These are phyloP conservation scores for Scaptomyza flava DNA, from an alignment of 2,888 invertebrate species.

Conservation along the genomic window DNA sequence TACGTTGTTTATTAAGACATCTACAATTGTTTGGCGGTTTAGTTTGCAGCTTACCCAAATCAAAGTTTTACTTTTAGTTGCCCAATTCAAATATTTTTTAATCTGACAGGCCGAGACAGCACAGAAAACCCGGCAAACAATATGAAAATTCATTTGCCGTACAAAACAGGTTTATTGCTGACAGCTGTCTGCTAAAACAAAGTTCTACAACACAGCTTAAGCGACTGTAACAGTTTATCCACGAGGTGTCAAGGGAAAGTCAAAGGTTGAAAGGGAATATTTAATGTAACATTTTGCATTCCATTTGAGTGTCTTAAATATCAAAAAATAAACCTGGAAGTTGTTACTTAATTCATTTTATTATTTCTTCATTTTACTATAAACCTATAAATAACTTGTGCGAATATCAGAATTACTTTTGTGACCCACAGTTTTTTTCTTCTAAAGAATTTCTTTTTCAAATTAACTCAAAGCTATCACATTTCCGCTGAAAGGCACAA, in stretches of 20 bases:
- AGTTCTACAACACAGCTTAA: constrained; percentile 2
- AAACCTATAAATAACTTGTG: neutral
- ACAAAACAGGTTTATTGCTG: constrained; percentile 13
- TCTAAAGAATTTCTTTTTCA: neutral
- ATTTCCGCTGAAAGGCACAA: neutral
- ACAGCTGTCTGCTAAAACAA: constrained; percentile 32
- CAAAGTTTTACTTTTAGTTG: constrained; percentile 9
- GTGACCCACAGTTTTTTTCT: neutral
- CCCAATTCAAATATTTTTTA: constrained; percentile 1
- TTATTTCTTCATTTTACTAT: neutral
- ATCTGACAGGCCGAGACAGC: constrained; percentile 3
- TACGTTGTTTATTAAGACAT: constrained; percentile 1
- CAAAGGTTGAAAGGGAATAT: neutral
- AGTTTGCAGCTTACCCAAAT: constrained; percentile 23
- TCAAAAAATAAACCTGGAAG: neutral
- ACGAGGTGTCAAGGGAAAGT: neutral
- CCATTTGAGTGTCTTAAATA: no score
- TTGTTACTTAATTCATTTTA: neutral
- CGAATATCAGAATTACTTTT: neutral
- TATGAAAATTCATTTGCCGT: constrained; percentile 2
- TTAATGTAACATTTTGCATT: neutral
- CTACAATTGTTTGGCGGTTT: neutral
- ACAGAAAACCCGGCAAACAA: neutral
- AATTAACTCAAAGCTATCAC: neutral
- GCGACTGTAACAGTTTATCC: neutral